Percentiles rank a stretch among this genome's conserved stretches.
These are phyloP conservation scores for Colius striatus DNA, from an alignment of 2,113 vertebrate species.

Conservation along the genomic window DNA sequence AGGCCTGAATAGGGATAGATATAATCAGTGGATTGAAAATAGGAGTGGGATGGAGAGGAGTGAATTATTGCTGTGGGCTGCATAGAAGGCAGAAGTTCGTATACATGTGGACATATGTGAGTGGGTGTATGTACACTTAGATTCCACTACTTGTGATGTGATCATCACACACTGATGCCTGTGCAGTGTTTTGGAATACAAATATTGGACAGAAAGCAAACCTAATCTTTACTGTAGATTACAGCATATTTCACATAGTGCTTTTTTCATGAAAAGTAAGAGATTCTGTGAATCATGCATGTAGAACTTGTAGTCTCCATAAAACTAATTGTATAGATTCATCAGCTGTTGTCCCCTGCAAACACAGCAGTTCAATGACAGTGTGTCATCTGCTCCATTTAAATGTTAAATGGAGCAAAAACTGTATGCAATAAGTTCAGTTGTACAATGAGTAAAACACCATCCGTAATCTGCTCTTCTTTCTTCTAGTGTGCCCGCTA, in stretches of 20 bases:
- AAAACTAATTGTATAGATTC: neutral
- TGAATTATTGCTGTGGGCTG: neutral
- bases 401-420: neutral
- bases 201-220: neutral
- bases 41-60: neutral
- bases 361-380: neutral
- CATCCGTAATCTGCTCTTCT: neutral
- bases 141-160: neutral
- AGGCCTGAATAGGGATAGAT: neutral
- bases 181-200: neutral
- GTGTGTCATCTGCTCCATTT: neutral
- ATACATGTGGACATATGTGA: accelerated
- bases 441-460: neutral
- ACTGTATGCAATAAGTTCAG: neutral
- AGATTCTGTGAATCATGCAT: neutral
- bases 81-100: neutral
- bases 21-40: neutral
- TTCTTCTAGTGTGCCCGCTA: constrained; percentile 89
- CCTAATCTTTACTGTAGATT: neutral
- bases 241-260: neutral
- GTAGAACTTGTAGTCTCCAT: neutral
- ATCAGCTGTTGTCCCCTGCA: neutral
- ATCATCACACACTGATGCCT: neutral
- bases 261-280: neutral
- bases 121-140: neutral